Conservation (phyloP, 2,888 invertebrate genomes). For the Thecophora atra region DNA sequence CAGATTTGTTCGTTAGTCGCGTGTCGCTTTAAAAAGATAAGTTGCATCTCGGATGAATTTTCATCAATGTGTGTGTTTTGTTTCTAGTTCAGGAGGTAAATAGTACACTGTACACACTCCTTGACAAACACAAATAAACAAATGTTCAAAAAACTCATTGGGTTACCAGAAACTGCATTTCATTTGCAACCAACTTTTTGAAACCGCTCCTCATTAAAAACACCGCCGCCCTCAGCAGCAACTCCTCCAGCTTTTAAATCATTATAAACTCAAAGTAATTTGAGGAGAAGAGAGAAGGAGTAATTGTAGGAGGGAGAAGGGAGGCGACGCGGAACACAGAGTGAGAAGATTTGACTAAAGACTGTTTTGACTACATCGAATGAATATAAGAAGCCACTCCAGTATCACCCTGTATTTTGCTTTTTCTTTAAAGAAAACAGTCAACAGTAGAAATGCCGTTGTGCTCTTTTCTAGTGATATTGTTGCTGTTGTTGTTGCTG, state of each 20-base stretch:
- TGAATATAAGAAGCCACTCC: not conserved
- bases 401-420: slow-evolving; percentile 8
- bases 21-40: slow-evolving; percentile 43
- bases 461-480: no score
- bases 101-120: not conserved
- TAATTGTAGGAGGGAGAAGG: no score
- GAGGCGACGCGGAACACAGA: no score
- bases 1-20: not conserved
- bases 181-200: no score
- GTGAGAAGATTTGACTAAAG: no score
- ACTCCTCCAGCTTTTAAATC: no score
- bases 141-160: not conserved
- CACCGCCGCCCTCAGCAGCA: no score
- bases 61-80: not conserved
- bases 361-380: not conserved
- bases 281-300: no score
- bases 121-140: not conserved
- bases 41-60: slow-evolving; percentile 47
- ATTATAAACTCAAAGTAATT: no score
- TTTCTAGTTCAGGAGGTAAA: slow-evolving; percentile 8
- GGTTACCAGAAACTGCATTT: not conserved
- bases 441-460: not conserved
- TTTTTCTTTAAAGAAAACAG: not conserved
- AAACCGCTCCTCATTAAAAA: no score
- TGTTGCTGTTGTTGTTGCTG: not conserved